Evolutionary conservation across 2,797 vertebrate genomes (phyloP).

Genomic region (Hypotaenidia okinawae): DNA sequence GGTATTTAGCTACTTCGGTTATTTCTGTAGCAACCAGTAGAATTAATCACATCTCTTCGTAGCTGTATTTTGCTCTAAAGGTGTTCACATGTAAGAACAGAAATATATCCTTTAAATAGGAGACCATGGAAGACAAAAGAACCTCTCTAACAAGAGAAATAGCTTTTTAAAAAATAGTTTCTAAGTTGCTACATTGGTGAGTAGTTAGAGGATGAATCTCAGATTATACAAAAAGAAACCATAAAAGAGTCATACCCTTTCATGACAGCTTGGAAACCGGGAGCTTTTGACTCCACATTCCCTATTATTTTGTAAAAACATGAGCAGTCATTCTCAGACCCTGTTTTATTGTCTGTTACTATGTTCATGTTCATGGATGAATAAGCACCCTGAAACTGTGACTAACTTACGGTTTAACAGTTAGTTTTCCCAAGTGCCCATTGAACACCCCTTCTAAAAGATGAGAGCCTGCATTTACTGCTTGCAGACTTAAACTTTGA

Average conservation of each 20-base stretch:
- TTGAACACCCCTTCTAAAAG: not conserved
- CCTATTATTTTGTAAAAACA: not conserved
- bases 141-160: not conserved
- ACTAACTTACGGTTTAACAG: not conserved
- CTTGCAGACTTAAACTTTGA: not conserved
- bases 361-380: not conserved
- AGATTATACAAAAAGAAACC: not conserved
- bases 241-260: not conserved
- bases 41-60: not conserved
- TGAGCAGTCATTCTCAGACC: not conserved
- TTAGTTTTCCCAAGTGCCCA: not conserved
- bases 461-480: not conserved
- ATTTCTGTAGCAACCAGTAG: not conserved
- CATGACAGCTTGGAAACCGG: not conserved
- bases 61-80: not conserved
- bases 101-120: not conserved
- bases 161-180: not conserved
- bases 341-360: constrained; percentile 1
- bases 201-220: not conserved
- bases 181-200: not conserved
- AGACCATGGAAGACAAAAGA: not conserved
- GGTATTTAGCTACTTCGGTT: not conserved
- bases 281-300: not conserved
- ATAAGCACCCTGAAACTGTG: constrained; percentile 5
- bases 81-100: not conserved